Conservation (phyloP, 2,888 invertebrate species). For the Parnassius mnemosyne region DNA sequence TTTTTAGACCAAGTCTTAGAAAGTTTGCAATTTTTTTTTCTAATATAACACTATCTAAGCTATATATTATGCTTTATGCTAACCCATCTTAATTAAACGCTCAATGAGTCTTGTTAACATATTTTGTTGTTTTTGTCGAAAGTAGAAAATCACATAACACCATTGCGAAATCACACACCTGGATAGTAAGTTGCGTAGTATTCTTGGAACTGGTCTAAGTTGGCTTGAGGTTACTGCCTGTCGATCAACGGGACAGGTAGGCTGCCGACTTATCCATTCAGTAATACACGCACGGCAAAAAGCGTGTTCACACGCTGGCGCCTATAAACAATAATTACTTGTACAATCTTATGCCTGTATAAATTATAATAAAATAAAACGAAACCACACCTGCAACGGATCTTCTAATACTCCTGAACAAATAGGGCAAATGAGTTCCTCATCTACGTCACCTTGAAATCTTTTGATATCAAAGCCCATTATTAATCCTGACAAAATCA, state of each 20-base stretch:
- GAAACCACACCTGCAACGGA: slow-evolving; percentile 88
- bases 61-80: too few species aligned
- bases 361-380: neutral
- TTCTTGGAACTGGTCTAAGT: slow-evolving; percentile 94
- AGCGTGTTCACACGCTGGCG: slow-evolving; percentile 97
- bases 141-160: slow-evolving; percentile 28
- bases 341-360: neutral
- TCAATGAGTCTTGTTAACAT: slow-evolving; percentile 1
- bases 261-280: slow-evolving; percentile 96
- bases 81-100: too few species aligned
- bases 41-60: too few species aligned
- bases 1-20: too few species aligned
- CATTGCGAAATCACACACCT: slow-evolving; percentile 66
- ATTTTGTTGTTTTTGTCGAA: slow-evolving; percentile 26
- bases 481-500: slow-evolving; percentile 41
- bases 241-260: slow-evolving; percentile 96
- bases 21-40: too few species aligned
- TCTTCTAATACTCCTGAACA: slow-evolving; percentile 97
- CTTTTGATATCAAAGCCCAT: slow-evolving; percentile 98
- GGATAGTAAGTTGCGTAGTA: slow-evolving; percentile 93
- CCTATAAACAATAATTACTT: slow-evolving; percentile 75
- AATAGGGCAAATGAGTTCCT: slow-evolving; percentile 97
- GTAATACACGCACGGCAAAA: slow-evolving; percentile 96
- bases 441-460: slow-evolving; percentile 97
- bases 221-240: slow-evolving; percentile 94